A percentile compares a stretch with the other conserved stretches of the same genome.
Conservation (phyloP, 2,797 vertebrate species). For the Emys orbicularis region DNA sequence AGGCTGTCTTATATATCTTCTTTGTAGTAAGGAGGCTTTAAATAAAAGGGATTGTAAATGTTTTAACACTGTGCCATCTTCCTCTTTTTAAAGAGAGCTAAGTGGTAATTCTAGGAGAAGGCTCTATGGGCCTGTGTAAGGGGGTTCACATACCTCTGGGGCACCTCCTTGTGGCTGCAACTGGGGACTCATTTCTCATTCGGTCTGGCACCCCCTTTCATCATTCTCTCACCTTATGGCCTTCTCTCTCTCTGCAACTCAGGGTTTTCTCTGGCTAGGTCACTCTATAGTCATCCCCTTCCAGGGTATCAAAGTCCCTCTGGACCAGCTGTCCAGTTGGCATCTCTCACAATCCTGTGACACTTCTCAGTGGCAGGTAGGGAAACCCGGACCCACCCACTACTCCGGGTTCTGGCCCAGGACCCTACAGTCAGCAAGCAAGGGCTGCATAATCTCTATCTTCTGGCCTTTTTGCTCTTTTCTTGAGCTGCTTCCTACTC, state of each 20-base stretch:
- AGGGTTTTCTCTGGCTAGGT: neutral
- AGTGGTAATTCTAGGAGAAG: neutral
- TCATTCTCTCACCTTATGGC: neutral
- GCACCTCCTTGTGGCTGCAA: neutral
- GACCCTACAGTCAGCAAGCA: neutral
- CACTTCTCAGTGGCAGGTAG: neutral
- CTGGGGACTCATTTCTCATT: neutral
- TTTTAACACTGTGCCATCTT: neutral
- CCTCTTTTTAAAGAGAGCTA: neutral
- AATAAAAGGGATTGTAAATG: neutral
- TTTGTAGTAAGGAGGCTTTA: neutral
- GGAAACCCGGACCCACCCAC: neutral
- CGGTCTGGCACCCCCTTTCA: neutral
- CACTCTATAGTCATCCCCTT: neutral
- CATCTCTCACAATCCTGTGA: neutral
- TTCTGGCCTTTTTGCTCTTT: neutral
- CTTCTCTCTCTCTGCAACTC: neutral
- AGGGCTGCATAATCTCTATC: neutral
- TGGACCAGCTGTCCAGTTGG: neutral
- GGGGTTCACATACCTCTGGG: neutral
- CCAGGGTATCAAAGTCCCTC: neutral
- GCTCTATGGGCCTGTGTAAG: neutral
- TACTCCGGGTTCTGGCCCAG: neutral
- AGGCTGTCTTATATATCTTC: conserved; percentile 17
- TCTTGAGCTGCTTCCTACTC: neutral